phyloP scores from a whole-genome alignment of 35 echinoderm and acorn worm genomes.

The Nesometra sesokonis region DNA sequence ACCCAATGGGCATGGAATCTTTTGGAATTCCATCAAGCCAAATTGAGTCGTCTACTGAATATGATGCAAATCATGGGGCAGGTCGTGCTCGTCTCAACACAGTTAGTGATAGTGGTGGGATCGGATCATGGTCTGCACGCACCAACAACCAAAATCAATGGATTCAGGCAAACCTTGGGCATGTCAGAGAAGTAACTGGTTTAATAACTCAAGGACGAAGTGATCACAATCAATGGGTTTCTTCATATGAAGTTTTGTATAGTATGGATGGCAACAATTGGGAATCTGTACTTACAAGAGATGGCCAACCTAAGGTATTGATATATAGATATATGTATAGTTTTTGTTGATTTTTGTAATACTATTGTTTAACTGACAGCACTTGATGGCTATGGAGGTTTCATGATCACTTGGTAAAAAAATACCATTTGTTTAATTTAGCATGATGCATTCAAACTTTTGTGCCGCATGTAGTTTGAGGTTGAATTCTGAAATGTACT shows the following conservation, averaged over 20 bases:
- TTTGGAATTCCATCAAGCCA: not conserved
- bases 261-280: not conserved
- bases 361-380: too few species aligned
- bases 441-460: too few species aligned
- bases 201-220: not conserved
- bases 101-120: not conserved
- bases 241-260: not conserved
- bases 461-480: too few species aligned
- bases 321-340: too few species aligned
- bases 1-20: not conserved
- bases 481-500: too few species aligned
- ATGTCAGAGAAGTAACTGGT: not conserved
- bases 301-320: not conserved
- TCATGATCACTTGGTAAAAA: too few species aligned
- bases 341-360: too few species aligned
- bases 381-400: too few species aligned
- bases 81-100: not conserved
- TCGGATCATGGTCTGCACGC: not conserved
- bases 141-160: not conserved
- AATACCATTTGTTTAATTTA: too few species aligned
- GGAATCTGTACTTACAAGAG: not conserved
- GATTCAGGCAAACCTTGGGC: slow-evolving; percentile 8
- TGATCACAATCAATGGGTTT: slow-evolving; percentile 1
- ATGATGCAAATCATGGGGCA: not conserved
- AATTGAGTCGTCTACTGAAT: not conserved